A percentile compares a stretch with the other conserved stretches of the same genome.
phyloP scores from a whole-genome alignment of 2,113 vertebrate species.

The Scomber scombrus region DNA sequence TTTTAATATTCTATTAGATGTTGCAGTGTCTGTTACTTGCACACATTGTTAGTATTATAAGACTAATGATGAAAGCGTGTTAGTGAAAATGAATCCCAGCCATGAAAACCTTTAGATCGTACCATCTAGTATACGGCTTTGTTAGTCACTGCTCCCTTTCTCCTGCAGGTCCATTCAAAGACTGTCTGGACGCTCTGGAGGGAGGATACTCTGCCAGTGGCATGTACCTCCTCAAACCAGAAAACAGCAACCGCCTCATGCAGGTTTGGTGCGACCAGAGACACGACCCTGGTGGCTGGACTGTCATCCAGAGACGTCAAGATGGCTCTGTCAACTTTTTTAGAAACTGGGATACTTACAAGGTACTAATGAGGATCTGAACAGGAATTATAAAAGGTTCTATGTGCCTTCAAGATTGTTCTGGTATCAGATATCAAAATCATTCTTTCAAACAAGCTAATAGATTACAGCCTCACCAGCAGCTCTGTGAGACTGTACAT shows the following conservation, averaged over 20 bases:
- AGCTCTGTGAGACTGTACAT: no score
- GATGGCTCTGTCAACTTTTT: constrained; percentile 96
- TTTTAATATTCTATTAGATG: constrained; percentile 25
- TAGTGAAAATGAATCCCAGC: not conserved
- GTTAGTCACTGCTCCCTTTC: not conserved
- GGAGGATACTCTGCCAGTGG: constrained; percentile 89
- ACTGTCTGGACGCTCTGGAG: constrained; percentile 92
- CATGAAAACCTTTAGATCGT: not conserved
- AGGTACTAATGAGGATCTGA: constrained; percentile 81
- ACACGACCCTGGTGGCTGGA: constrained; percentile 95
- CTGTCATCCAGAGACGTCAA: constrained; percentile 91
- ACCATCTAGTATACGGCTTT: not conserved
- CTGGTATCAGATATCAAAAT: not conserved
- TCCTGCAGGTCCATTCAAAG: constrained; percentile 90
- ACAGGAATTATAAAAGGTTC: not conserved
- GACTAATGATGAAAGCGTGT: not conserved
- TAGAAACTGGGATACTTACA: constrained; percentile 97
- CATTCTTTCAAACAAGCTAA: not conserved
- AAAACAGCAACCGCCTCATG: constrained; percentile 92
- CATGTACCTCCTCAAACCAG: constrained; percentile 93
- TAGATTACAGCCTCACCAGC: no score
- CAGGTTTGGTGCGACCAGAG: constrained; percentile 96
- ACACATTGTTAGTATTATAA: constrained; percentile 10
- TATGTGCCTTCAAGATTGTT: not conserved
- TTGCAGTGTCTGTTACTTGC: not conserved